Base-by-base conservation (phyloP, 2,888 invertebrate genomes). In the Cosmopolites sordidus region DNA sequence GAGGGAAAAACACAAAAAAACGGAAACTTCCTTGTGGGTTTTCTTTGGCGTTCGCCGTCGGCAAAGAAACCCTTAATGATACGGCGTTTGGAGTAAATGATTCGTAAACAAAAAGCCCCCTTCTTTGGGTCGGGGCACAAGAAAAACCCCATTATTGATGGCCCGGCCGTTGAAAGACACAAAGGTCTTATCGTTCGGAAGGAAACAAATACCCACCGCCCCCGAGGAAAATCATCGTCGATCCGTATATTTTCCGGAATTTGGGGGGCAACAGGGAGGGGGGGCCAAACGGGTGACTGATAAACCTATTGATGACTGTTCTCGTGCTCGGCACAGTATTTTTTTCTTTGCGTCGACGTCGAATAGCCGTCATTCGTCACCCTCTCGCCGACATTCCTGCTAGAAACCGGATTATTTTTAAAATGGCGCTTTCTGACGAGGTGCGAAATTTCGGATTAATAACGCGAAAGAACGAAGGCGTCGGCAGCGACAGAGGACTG, bases 111-210 rank as follows among this genome's bases (percentile, higher is more conserved):
- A 71, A 71, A 69, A 69, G 70, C 64, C 67, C 22, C 22, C 22
- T 3, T 22, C 22, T 64, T 67, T 63, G 68, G 65, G 69, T 69
- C 71, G 69, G 65, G 69, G 68, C 68, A 68, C 70, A 68, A 70
- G 70, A 71, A 71, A 71, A 72, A 69, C 65, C 65, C 69, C 66
- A 66, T 73, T 73, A 72, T 72, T 71, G 72, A 73, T 72, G 72
- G 72, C 72, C 72, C 70, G 65, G 69, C 33, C 68, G 70, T 69
- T 67, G 68, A 70, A 67, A 70, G 70, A 72, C 71, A 72, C 72
- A 72, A 72, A 72, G 70, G 72, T 70, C 72, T 73, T 73, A 73
- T 73, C 73, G 70, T 67, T 67, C 60, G 68, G 68, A 69, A 69
- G 64, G 68, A 69, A 71, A 70, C 70, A 72, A 72, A 71, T 71